A percentile compares a stretch with the other conserved stretches of the same genome.
phyloP scores from a whole-genome alignment of 1,140 invertebrate species.

The Plutomurus gul region DNA sequence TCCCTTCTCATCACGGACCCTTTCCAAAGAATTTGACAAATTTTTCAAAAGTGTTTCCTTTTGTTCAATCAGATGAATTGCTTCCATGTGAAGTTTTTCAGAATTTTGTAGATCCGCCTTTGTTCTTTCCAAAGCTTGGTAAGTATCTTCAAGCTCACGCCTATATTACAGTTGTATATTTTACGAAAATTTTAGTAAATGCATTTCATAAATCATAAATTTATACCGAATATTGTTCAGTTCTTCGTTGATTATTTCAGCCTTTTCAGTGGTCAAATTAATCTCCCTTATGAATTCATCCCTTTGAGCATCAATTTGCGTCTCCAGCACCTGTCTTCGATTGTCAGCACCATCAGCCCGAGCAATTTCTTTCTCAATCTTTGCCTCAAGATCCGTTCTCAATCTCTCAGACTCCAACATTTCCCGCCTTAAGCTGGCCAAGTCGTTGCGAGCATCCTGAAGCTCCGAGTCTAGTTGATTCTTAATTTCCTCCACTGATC shows the following conservation, averaged over 20 bases:
- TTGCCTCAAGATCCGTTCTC: conserved; percentile 47
- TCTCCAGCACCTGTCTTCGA: conserved; percentile 61
- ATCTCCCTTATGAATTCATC: conserved; percentile 51
- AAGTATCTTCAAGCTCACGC: conserved; percentile 49
- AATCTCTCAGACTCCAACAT: conserved; percentile 68
- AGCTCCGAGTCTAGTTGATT: conserved; percentile 44
- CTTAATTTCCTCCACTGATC: conserved; percentile 39
- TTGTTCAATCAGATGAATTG: conserved; percentile 47
- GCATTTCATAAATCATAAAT: background rate
- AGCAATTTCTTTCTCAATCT: conserved; percentile 47
- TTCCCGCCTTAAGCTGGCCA: conserved; percentile 46
- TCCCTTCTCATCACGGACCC: conserved; percentile 68
- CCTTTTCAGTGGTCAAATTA: conserved; percentile 42
- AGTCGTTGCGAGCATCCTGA: conserved; percentile 48
- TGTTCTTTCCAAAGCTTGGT: conserved; percentile 44
- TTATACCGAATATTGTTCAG: conserved; percentile 44
- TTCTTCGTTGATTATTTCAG: conserved; percentile 49
- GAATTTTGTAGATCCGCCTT: conserved; percentile 49
- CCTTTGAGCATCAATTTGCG: conserved; percentile 72
- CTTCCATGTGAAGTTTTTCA: conserved; percentile 52
- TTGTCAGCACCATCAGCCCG: conserved; percentile 46
- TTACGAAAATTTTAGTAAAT: background rate
- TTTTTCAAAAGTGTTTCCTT: conserved; percentile 47
- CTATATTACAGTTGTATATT: background rate
- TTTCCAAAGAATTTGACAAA: conserved; percentile 46